Conservation (phyloP, 2,888 invertebrate species). For the Psylliodes chrysocephalus region DNA sequence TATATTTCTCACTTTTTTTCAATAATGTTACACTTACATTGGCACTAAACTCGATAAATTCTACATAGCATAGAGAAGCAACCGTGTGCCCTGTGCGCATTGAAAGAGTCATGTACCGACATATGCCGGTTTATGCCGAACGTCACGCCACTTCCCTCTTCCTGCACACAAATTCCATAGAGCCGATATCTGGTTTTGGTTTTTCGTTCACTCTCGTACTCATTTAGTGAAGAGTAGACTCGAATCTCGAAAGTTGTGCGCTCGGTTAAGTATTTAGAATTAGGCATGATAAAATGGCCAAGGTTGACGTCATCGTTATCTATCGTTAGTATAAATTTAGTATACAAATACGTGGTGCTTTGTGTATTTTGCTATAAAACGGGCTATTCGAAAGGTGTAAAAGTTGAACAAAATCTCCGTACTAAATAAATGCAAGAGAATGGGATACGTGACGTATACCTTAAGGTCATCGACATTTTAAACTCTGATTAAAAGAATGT, state of each 20-base stretch:
- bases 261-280: not conserved
- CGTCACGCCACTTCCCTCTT: not conserved
- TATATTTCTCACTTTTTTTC: not conserved
- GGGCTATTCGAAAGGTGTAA: too few relatives aligned
- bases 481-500: not conserved
- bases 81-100: constrained; percentile 16
- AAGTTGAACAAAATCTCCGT: too few relatives aligned
- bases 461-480: not conserved
- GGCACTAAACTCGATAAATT: not conserved
- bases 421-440: too few relatives aligned
- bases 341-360: too few relatives aligned
- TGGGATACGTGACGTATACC: not conserved
- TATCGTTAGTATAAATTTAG: not conserved
- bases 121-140: constrained; percentile 1
- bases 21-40: not conserved
- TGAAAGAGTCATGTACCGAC: constrained; percentile 8
- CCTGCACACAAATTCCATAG: not conserved
- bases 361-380: too few relatives aligned
- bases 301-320: not conserved
- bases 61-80: not conserved
- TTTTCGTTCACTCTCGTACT: not conserved
- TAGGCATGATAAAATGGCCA: not conserved
- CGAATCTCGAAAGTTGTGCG: not conserved
- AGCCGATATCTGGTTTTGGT: not conserved
- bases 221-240: not conserved